phyloP scores from a whole-genome alignment of 23 tunicate species.

The Halocynthia roretzi region DNA sequence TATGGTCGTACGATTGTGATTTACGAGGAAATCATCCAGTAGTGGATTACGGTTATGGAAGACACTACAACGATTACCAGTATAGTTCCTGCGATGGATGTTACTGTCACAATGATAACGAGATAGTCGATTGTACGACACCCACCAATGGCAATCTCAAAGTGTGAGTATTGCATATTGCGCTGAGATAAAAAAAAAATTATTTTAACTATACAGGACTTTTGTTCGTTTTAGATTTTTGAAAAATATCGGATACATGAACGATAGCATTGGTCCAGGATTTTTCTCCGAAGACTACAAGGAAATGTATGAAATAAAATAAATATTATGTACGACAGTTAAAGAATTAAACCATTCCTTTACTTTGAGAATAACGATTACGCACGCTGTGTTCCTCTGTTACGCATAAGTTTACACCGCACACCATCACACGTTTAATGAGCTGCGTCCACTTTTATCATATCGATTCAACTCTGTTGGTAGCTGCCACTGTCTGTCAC shows the following conservation, averaged over 20 bases:
- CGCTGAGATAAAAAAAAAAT: no score
- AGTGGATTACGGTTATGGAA: slow-evolving; percentile 23
- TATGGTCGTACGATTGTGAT: slow-evolving; percentile 31
- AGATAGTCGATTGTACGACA: slow-evolving; percentile 15
- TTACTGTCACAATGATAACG: not conserved
- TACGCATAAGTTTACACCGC: no score
- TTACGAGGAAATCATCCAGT: slow-evolving; percentile 20
- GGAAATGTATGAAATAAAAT: not conserved
- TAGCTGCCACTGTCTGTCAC: no score
- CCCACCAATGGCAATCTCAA: not conserved
- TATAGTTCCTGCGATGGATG: slow-evolving; percentile 20
- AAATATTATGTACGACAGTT: no score
- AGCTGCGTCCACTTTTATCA: no score
- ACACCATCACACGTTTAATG: no score
- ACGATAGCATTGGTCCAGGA: slow-evolving; percentile 1
- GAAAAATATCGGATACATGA: slow-evolving; percentile 14
- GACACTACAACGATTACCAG: slow-evolving; percentile 23
- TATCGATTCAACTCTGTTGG: no score
- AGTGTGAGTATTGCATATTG: not conserved
- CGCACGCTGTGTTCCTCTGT: no score
- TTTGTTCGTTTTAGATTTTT: not conserved
- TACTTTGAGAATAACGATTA: no score
- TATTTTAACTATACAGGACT: not conserved
- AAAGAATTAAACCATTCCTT: no score
- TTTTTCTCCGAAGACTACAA: slow-evolving; percentile 12